Conservation (phyloP, 2,113 vertebrate species). For the Merops nubicus region DNA sequence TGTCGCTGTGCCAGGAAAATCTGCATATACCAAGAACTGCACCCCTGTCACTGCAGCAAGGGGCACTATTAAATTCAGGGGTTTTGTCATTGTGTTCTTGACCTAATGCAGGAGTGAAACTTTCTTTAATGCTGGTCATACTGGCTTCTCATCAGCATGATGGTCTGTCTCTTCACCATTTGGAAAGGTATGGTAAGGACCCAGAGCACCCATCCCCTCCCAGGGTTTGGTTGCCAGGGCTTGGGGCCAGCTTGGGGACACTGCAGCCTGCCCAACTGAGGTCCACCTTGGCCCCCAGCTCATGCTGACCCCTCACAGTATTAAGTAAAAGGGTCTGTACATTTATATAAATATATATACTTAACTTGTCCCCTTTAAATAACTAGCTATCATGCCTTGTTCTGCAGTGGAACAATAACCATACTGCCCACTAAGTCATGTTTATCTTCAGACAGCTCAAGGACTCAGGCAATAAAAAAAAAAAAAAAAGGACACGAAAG, state of each 20-base stretch:
- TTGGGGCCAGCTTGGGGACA: neutral
- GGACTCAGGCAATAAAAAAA: neutral
- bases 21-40: neutral
- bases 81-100: neutral
- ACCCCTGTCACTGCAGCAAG: neutral
- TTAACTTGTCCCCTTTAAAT: neutral
- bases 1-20: neutral
- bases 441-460: neutral
- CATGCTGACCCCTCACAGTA: neutral
- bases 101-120: neutral
- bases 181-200: too few relatives aligned
- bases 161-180: neutral
- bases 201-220: rapidly evolving
- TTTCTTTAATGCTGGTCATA: neutral
- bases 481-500: neutral
- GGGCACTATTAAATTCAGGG: rapidly evolving
- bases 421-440: neutral
- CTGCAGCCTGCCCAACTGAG: neutral
- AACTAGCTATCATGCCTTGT: neutral
- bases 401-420: neutral
- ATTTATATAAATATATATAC: neutral
- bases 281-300: neutral
- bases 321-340: neutral
- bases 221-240: neutral
- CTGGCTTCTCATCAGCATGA: neutral